These are phyloP conservation scores for Bombus fervidus DNA, from an alignment of 1,140 invertebrate species.

Conservation along the genomic window DNA sequence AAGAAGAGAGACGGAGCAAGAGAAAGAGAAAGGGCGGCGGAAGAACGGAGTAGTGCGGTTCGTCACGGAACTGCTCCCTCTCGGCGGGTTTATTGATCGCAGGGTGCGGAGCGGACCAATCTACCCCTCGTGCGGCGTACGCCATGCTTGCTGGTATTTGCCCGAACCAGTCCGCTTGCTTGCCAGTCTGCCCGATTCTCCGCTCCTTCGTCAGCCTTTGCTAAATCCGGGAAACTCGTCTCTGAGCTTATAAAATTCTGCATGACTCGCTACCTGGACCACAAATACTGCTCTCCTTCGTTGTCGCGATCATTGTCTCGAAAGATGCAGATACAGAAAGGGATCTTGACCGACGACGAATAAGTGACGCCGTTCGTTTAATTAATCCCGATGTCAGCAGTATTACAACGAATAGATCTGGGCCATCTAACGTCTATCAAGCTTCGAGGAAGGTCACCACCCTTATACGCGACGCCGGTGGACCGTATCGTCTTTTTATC, in stretches of 20 bases:
- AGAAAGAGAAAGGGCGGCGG: not conserved
- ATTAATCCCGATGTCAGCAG: not conserved
- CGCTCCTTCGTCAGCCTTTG: conserved; percentile 7
- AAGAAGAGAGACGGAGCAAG: conserved; percentile 3
- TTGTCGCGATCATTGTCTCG: not conserved
- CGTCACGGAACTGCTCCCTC: conserved; percentile 67
- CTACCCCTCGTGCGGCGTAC: conserved; percentile 64
- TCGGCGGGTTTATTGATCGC: conserved; percentile 70
- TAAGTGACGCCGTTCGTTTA: not conserved
- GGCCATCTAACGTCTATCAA: not conserved
- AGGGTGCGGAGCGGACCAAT: conserved; percentile 70
- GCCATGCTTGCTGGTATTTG: conserved; percentile 66
- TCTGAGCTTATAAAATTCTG: conserved; percentile 17
- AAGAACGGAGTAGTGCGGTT: conserved; percentile 59
- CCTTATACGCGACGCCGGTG: not conserved
- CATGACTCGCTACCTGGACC: conserved; percentile 7
- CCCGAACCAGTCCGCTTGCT: conserved; percentile 43
- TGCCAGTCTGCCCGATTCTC: conserved; percentile 22
- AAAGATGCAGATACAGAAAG: not conserved
- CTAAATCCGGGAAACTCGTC: conserved; percentile 28
- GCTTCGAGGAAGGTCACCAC: conserved; percentile 28
- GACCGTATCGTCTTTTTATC: not conserved
- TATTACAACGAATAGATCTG: not conserved
- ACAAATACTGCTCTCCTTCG: not conserved
- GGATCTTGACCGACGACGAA: too few species aligned